These are phyloP conservation scores for Xiphias gladius DNA, from an alignment of 2,113 vertebrate genomes.

Conservation along the genomic window DNA sequence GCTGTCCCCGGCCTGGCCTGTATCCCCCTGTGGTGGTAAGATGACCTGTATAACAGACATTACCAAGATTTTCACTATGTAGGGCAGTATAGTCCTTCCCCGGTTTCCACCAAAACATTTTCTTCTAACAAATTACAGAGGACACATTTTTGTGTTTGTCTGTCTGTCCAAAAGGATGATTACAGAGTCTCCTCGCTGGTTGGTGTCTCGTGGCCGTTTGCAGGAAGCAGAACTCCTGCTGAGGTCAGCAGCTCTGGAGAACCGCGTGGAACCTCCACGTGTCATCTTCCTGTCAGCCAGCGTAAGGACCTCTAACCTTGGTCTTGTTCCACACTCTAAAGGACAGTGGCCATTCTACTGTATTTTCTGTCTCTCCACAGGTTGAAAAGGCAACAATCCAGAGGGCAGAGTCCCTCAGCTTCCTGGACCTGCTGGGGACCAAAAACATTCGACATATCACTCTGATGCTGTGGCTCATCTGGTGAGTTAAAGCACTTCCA, in stretches of 20 bases:
- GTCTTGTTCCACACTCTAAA: neutral
- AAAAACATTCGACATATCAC: constrained; percentile 44
- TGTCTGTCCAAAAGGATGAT: constrained; percentile 46
- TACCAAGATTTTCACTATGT: neutral
- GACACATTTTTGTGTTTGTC: neutral
- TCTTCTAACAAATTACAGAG: neutral
- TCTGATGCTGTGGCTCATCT: constrained; percentile 64
- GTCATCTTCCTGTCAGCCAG: constrained; percentile 46
- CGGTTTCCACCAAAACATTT: neutral
- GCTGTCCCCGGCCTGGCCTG: constrained; percentile 57
- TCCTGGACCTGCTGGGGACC: constrained; percentile 63
- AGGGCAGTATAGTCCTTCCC: no score
- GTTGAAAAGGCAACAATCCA: constrained; percentile 22
- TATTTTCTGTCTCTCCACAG: constrained; percentile 33
- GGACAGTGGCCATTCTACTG: neutral
- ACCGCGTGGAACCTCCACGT: constrained; percentile 56
- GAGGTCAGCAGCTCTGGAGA: constrained; percentile 59
- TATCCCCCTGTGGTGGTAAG: constrained; percentile 70
- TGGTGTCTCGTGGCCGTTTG: constrained; percentile 54
- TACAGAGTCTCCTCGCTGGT: constrained; percentile 74
- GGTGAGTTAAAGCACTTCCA: constrained; percentile 44
- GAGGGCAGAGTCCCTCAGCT: neutral
- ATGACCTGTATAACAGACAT: neutral
- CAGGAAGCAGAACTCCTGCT: constrained; percentile 53
- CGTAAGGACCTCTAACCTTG: constrained; percentile 24